Evolutionary conservation across 2,113 vertebrate species (phyloP).

Genomic region (Ammodytes dubius): DNA sequence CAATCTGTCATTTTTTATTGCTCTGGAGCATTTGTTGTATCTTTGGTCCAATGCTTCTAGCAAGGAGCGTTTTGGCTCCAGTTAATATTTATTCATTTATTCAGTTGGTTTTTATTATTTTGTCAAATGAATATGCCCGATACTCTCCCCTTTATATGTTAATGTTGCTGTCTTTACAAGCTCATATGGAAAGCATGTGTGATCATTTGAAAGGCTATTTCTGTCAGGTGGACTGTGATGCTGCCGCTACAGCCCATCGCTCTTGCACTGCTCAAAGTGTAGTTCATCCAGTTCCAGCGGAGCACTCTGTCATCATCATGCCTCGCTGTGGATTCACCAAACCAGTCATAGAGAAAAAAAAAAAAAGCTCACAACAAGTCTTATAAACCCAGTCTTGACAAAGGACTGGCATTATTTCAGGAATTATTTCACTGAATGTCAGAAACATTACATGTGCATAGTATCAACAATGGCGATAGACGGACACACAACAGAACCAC

Average conservation of each 20-base stretch:
- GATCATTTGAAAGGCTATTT: conserved; percentile 6
- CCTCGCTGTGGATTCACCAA: background rate
- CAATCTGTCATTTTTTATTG: background rate
- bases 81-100: background rate
- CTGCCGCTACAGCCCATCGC: background rate
- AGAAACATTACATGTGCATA: background rate
- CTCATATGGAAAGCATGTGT: conserved; percentile 12
- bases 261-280: background rate
- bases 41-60: background rate
- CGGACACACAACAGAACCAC: conserved; percentile 6
- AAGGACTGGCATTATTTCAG: background rate
- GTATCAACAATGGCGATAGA: conserved; percentile 1
- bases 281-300: conserved; percentile 1
- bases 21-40: background rate
- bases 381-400: background rate
- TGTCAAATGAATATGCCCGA: background rate
- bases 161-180: background rate
- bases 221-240: conserved; percentile 15
- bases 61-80: background rate
- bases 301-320: conserved; percentile 6
- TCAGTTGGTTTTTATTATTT: background rate
- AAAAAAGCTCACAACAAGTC: background rate
- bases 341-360: conserved; percentile 11
- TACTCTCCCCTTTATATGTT: background rate
- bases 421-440: conserved; percentile 1